Base-by-base conservation (phyloP, 2,888 invertebrate species). In the Eupsilia transversa region DNA sequence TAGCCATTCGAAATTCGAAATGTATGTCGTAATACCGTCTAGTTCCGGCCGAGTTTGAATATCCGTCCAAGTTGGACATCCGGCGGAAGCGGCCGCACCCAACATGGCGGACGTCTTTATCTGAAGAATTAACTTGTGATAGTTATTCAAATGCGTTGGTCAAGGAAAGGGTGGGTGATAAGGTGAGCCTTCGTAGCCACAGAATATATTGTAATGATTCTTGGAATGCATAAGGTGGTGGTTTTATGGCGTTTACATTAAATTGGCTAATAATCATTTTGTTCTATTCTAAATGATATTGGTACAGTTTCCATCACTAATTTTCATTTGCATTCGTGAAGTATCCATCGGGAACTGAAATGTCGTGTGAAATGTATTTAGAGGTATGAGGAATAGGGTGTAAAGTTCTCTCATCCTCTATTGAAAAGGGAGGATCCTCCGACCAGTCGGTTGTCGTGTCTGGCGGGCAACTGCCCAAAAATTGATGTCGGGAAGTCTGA, bases 11-110 rank as follows among this genome's bases (percentile, higher is more conserved):
- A 95, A 96, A 96, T 96, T 96, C 93, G 91, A 96, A 96, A 96
- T 96, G 94, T 96, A 95, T 96, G 96, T 96, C 94, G 94, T 92
- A 93, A 92, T 92, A 94, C 95, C 93, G 94, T 93, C 93, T 87
- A 95, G 91, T 95, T 96, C 96, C 96, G 95, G 95, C 92, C 92
- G 93, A 96, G 96, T 96, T 96, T 94, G 95, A 95, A 95, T 95
- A 94, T 95, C 96, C 94, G 95, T 93, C 94, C 94, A 95, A 96
- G 93, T 96, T 95, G 94, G 94, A 93, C 93, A 90, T 96, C 96
- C 95, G 95, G 86, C 92, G 95, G 95, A 95, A 94, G 90, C 92
- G 94, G 94, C 90, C 94, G 93, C 92, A 92, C 92, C 92, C 95
- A 94, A 94, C 92, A 94, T 94, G 94, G 94, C 94, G 87, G 87